Conservation (phyloP, 2,888 invertebrate species). For the Merodon equestris region DNA sequence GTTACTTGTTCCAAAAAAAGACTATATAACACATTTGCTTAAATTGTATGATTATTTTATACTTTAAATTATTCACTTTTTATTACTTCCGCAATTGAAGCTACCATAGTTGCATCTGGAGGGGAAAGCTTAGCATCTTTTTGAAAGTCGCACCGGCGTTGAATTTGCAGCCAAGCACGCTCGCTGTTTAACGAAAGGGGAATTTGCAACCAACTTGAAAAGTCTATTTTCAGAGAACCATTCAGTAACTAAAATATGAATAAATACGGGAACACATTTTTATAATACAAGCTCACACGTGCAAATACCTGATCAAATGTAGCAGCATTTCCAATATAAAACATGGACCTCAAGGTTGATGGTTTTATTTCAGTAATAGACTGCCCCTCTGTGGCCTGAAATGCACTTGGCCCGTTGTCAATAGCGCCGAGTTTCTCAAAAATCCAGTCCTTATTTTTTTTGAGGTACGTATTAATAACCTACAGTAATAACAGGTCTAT, state of each 20-base stretch:
- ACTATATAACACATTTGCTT: too few relatives aligned
- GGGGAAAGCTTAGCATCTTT: conserved; percentile 76
- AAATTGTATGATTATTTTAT: too few relatives aligned
- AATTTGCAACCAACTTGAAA: conserved; percentile 78
- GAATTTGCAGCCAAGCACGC: conserved; percentile 79
- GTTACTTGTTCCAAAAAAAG: too few relatives aligned
- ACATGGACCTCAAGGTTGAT: conserved; percentile 87
- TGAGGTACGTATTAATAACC: conserved; percentile 86
- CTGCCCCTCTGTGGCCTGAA: conserved; percentile 77
- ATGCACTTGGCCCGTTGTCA: conserved; percentile 74
- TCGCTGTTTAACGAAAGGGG: conserved; percentile 79
- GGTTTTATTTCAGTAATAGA: conserved; percentile 77
- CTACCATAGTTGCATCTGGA: conserved; percentile 79
- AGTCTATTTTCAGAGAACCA: conserved; percentile 79
- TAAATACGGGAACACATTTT: neutral
- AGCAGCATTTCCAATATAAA: conserved; percentile 86
- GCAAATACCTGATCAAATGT: conserved; percentile 87
- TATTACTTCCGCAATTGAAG: conserved; percentile 77
- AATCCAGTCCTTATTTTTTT: conserved; percentile 85
- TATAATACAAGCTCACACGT: too few relatives aligned
- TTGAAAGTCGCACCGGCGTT: conserved; percentile 79
- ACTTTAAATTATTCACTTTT: too few relatives aligned
- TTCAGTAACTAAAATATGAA: conserved; percentile 76
- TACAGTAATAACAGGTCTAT: conserved; percentile 74
- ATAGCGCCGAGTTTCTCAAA: conserved; percentile 81